A percentile compares a stretch with the other conserved stretches of the same genome.
Conservation (phyloP, 1,140 invertebrate genomes). For the Mylabris phalerata region DNA sequence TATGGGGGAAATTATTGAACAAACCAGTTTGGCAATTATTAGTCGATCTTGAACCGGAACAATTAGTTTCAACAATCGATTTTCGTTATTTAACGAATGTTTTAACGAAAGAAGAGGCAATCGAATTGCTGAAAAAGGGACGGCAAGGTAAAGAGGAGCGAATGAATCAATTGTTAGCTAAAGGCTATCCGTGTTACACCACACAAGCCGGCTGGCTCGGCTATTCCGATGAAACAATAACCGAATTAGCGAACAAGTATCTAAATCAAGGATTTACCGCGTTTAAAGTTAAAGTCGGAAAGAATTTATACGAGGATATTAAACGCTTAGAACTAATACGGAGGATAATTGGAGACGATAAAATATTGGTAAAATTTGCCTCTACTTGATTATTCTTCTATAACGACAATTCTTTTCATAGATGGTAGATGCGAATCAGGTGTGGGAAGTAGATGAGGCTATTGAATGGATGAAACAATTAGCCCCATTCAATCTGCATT, state of each 20-base stretch:
- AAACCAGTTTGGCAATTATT: conserved; percentile 86
- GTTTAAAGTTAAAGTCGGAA: conserved; percentile 89
- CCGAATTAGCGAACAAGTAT: conserved; percentile 63
- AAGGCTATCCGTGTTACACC: conserved; percentile 74
- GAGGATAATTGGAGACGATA: conserved; percentile 68
- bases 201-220: conserved; percentile 77
- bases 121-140: conserved; percentile 61
- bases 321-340: conserved; percentile 63
- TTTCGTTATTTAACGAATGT: conserved; percentile 77
- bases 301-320: conserved; percentile 69
- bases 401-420: conserved; percentile 30
- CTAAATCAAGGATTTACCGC: conserved; percentile 66
- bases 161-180: conserved; percentile 49
- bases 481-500: conserved; percentile 64
- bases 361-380: conserved; percentile 52
- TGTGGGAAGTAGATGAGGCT: conserved; percentile 79
- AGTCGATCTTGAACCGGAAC: conserved; percentile 72
- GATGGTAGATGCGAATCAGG: conserved; percentile 91
- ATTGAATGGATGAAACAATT: conserved; percentile 80
- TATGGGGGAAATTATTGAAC: conserved; percentile 75
- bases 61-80: conserved; percentile 77
- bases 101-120: conserved; percentile 73
- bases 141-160: conserved; percentile 51
- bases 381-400: background rate
- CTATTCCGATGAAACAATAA: conserved; percentile 63